Conservation (phyloP, 2,888 invertebrate genomes). For the Orthosia gracilis region DNA sequence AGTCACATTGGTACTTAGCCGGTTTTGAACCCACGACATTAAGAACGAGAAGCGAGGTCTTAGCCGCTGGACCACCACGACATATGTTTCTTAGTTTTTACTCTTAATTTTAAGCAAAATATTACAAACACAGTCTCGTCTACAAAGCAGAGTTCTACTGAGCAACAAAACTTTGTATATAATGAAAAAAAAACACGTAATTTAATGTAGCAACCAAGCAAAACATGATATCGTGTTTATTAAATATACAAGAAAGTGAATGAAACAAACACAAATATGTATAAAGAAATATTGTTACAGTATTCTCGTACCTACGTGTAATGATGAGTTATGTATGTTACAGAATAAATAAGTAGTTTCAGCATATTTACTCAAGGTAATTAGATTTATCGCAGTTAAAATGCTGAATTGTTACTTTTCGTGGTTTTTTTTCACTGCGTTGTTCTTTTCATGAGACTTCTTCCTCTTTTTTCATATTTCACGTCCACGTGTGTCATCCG, state of each 20-base stretch:
- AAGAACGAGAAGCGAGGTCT: too few relatives aligned
- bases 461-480: too few relatives aligned
- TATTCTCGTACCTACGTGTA: not conserved
- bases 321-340: conserved; percentile 16
- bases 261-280: conserved; percentile 43
- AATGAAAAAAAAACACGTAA: conserved; percentile 39
- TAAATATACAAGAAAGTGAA: conserved; percentile 47
- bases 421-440: not conserved
- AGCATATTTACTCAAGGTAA: conserved; percentile 20
- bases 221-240: conserved; percentile 44
- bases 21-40: too few relatives aligned
- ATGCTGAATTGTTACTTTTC: not conserved
- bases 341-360: not conserved
- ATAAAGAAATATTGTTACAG: conserved; percentile 39
- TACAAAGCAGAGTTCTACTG: not conserved
- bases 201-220: conserved; percentile 21
- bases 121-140: conserved; percentile 4
- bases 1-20: too few relatives aligned
- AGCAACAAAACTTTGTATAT: conserved; percentile 10
- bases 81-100: not conserved
- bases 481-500: too few relatives aligned
- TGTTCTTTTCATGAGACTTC: too few relatives aligned
- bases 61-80: too few relatives aligned
- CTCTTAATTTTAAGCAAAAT: conserved; percentile 17
- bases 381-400: conserved; percentile 27